phyloP scores from a whole-genome alignment of 2,888 invertebrate species.

The Aleiodes leptofemur region DNA sequence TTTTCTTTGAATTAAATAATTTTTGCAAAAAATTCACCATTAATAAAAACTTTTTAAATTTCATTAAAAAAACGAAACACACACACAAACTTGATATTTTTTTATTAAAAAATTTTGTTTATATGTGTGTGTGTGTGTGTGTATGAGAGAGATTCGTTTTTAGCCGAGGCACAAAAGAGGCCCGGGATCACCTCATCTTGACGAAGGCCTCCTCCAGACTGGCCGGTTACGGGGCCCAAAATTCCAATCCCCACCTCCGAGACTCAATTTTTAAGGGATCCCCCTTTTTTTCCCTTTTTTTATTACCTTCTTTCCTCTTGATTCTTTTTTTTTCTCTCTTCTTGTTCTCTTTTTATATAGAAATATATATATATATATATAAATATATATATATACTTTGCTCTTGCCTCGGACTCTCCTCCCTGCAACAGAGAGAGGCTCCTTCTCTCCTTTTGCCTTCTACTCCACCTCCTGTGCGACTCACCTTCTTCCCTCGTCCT shows the following conservation, averaged over 20 bases:
- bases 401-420: conserved; percentile 39
- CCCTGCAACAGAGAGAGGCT: conserved; percentile 42
- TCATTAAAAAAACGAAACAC: no score
- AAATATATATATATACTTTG: conserved; percentile 20
- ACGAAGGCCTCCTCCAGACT: conserved; percentile 74
- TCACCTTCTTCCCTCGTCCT: conserved; percentile 45
- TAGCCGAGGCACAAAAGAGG: conserved; percentile 53
- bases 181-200: conserved; percentile 71
- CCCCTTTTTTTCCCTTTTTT: conserved; percentile 68
- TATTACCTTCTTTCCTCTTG: conserved; percentile 60
- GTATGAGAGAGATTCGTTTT: conserved; percentile 43
- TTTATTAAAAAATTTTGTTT: no score
- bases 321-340: conserved; percentile 57
- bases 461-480: conserved; percentile 55
- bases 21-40: no score
- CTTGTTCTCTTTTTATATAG: conserved; percentile 33
- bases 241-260: conserved; percentile 74
- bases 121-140: no score
- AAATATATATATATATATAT: conserved; percentile 18
- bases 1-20: conserved; percentile 45
- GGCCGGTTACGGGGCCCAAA: conserved; percentile 74
- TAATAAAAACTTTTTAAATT: no score
- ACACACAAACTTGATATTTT: no score
- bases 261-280: conserved; percentile 74
- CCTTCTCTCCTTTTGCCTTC: conserved; percentile 48